Base-by-base conservation (phyloP, 2,797 vertebrate genomes). In the Crenichthys baileyi region DNA sequence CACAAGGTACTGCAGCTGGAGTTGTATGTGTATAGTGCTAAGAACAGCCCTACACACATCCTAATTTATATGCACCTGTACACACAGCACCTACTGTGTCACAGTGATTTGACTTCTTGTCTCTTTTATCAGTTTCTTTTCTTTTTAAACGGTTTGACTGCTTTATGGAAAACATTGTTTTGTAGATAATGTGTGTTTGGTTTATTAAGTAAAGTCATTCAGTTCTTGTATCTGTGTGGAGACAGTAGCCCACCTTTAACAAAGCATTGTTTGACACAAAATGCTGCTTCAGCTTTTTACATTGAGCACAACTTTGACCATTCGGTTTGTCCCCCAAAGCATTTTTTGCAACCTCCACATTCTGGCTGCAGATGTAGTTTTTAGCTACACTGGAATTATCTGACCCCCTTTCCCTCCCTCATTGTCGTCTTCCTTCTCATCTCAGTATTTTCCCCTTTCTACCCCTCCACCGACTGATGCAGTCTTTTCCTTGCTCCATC, bases 141-240 rank as follows among this genome's bases (percentile, higher is more conserved):
- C 88, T 85, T 92, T 90, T 84, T 84, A 77, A 75, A 80, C 89
- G 85, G 82, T 88, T 87, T 87, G 82, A 87, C 89, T 76, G 85
- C 83, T 85, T 61, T 74, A 81, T 29, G 18, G 72, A 72, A 87
- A 88, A 89, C 77, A 80, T 80, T 86, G 70, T 83, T 80, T 1
- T 16, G 81, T 82, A 68, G 75, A 39, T 61, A 26, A 44, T 31
- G 50, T 76, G 68, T 41, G 41, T 77, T 76, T 77, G 75, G 60
- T 87, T 78, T 82, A 81, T 90, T 87, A 80, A 84, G 85, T 77
- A 41, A 77, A 79, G 71, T 80, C 78, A 82, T 76, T 86, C 70
- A 71, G 82, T 41, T 67, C 78, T 78, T 20, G 58, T 51, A 65
- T 68, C 4, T 53, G 70, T 20, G 18, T 76, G 55, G 71, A 83